Evolutionary conservation across 2,113 vertebrate species (phyloP), one percentile per base, ranked within the genome.

Genomic region (Synodontis membranacea): DNA sequence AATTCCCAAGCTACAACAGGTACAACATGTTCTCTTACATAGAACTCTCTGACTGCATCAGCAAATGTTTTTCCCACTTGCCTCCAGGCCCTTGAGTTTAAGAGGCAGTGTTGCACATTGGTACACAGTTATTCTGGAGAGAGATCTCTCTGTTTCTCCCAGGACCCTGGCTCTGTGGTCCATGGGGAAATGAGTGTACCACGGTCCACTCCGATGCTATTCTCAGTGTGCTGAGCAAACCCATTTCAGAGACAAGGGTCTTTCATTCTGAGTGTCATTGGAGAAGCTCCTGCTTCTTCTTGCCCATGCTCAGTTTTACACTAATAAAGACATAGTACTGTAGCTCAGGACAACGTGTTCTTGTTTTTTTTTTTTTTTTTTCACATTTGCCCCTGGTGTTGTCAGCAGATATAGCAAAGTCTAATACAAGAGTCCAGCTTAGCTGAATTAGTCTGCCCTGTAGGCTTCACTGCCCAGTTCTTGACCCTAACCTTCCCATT

Each of bases 321-420:
- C 88, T 89, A 89, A 89, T 89, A 88, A 83, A 84, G 88, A 89
- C 75, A 84, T 84, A 87, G 85, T 46, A 62, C 88, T 86, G 84
- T 85, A 89, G 56, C 84, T 87, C 84, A 72, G 86, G 64, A 82
- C 54, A 56, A 52, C 80, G 46, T 83, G 86, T 83, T 66, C 86
- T 50, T 46, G 42, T 9, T 80, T 84, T 83, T 82, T 83, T 86
- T 66, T 60, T 79, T 83, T 81, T 84, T 83, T 84, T 84, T 86
- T 46, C 84, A 72, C 84, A 11, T 84, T 85, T 62, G 68, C 83
- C 80, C 42, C 75, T 74, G 78, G 78, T 31, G 23, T 14, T 84
- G 87, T 89, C 88, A 82, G 75, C 84, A 86, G 84, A 89, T 86
- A 88, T 58, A 75, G 66, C 85, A 68, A 89, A 89, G 86, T 50